Evolutionary conservation across 1,140 invertebrate genomes (phyloP).

Genomic region (Apocrypta bakeri): DNA sequence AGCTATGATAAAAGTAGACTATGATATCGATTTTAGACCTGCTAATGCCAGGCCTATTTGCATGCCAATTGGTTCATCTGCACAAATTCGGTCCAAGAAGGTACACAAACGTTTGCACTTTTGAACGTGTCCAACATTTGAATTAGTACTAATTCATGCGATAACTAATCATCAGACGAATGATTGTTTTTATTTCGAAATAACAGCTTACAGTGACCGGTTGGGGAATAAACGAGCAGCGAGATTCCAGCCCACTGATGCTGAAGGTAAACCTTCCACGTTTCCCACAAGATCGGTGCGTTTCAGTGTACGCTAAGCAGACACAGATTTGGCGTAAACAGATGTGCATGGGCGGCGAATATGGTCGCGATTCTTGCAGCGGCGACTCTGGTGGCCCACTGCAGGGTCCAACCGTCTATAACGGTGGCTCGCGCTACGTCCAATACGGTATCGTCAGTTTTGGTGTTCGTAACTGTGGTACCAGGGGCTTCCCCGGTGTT

Average conservation of each 20-base stretch:
- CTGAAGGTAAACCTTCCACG: constrained; percentile 74
- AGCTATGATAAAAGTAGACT: constrained; percentile 76
- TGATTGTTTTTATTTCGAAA: neutral
- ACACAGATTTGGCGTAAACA: constrained; percentile 71
- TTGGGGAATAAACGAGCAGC: constrained; percentile 77
- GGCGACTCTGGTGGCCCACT: constrained; percentile 77
- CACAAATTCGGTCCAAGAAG: constrained; percentile 55
- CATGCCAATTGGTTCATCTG: constrained; percentile 71
- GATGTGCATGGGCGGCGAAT: constrained; percentile 77
- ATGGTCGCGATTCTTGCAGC: constrained; percentile 69
- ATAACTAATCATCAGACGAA: constrained; percentile 4
- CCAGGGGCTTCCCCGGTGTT: constrained; percentile 76
- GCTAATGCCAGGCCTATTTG: constrained; percentile 76
- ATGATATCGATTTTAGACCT: constrained; percentile 73
- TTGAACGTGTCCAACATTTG: neutral
- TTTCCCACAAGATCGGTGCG: constrained; percentile 71
- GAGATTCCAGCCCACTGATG: constrained; percentile 69
- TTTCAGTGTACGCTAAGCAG: constrained; percentile 66
- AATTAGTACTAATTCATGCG: too few species aligned
- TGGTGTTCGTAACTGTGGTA: constrained; percentile 72
- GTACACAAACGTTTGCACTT: constrained; percentile 48
- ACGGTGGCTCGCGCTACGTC: constrained; percentile 64
- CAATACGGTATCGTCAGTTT: constrained; percentile 76
- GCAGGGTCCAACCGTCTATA: constrained; percentile 58
- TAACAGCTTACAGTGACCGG: constrained; percentile 74